phyloP scores from a whole-genome alignment of 2,113 vertebrate genomes.

The Tautogolabrus adspersus region DNA sequence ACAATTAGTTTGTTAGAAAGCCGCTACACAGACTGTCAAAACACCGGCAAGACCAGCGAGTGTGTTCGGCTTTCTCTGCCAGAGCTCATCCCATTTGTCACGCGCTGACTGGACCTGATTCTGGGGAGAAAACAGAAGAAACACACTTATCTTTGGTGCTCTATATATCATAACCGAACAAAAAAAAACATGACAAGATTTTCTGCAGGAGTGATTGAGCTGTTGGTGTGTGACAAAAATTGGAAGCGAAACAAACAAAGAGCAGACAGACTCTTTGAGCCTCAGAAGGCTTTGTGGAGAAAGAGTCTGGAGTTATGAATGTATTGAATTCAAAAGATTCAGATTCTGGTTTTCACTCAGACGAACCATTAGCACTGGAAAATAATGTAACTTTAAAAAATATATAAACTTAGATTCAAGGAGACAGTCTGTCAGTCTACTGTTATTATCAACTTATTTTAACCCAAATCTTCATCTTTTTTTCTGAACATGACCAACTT shows the following conservation, averaged over 20 bases:
- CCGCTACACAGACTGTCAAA: conserved; percentile 24
- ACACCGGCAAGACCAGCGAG: conserved; percentile 25
- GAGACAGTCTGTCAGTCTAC: neutral
- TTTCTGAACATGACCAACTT: no score
- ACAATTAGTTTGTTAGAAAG: conserved; percentile 38
- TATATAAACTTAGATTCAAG: conserved; percentile 1
- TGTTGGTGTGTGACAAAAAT: conserved; percentile 12
- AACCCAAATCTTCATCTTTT: no score
- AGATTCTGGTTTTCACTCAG: neutral
- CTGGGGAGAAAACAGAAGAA: conserved; percentile 21
- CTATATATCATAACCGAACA: conserved; percentile 53
- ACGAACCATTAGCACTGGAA: no score
- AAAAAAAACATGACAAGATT: conserved; percentile 54
- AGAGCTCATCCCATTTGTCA: conserved; percentile 45
- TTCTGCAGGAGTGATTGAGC: conserved; percentile 44
- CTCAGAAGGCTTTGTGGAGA: neutral
- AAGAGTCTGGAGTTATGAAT: conserved; percentile 4
- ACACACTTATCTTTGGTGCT: conserved; percentile 40
- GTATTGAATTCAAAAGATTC: neutral
- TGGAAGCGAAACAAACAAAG: conserved; percentile 1
- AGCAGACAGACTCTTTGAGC: neutral
- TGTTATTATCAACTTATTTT: no score
- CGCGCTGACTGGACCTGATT: conserved; percentile 32
- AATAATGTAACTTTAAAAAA: neutral
- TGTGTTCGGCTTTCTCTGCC: conserved; percentile 3